phyloP scores from a whole-genome alignment of 2,113 vertebrate species.

The Pardalotus punctatus region DNA sequence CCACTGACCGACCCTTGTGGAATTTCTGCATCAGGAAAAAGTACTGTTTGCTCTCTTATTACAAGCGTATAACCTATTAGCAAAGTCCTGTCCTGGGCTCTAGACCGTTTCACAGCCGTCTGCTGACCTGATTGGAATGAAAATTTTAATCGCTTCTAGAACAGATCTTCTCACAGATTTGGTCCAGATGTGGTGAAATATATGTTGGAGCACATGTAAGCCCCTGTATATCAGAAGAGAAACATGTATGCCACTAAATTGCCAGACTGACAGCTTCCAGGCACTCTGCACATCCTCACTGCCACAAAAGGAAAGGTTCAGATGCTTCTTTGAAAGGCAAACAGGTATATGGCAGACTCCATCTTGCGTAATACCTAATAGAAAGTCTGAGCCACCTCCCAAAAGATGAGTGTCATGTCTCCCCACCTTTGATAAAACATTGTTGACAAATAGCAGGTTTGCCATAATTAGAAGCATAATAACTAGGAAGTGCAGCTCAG shows the following conservation, averaged over 20 bases:
- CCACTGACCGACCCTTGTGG: not conserved
- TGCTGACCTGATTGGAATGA: not conserved
- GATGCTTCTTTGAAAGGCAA: conserved; percentile 55
- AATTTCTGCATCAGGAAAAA: not conserved
- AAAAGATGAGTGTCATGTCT: conserved; percentile 33
- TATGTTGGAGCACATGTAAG: not conserved
- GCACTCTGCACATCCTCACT: not conserved
- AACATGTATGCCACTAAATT: not conserved
- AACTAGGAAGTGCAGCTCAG: conserved; percentile 42
- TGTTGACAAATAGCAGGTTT: conserved; percentile 64
- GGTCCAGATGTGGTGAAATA: not conserved
- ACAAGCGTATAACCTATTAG: not conserved
- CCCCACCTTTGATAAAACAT: conserved; percentile 58
- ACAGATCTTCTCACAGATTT: not conserved
- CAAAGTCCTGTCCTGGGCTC: not conserved
- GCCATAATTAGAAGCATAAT: conserved; percentile 60
- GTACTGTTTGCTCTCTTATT: not conserved
- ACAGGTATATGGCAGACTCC: not conserved
- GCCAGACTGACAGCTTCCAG: not conserved
- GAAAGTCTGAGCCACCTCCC: conserved; percentile 60
- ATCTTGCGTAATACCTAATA: conserved; percentile 39
- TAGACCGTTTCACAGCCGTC: not conserved
- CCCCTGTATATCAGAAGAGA: not conserved
- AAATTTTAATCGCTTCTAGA: not conserved
- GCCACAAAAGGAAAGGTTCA: not conserved